Conservation (phyloP, 2,113 vertebrate species). For the Microcebus murinus region DNA sequence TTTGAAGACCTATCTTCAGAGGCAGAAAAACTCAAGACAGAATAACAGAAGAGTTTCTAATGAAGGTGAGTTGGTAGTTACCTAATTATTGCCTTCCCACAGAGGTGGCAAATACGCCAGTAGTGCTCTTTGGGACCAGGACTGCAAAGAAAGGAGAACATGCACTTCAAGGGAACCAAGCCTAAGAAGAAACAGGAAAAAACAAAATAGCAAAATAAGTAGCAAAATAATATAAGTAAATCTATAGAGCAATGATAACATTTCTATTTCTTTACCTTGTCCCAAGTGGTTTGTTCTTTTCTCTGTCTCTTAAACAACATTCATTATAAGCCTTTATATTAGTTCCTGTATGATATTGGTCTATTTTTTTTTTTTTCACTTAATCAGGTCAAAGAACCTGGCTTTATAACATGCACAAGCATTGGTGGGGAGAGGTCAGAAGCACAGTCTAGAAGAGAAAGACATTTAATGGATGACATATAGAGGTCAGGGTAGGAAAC, state of each 20-base stretch:
- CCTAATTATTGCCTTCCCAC: constrained; percentile 55
- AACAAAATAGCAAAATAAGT: neutral
- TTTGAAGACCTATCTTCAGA: constrained; percentile 59
- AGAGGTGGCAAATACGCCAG: constrained; percentile 25
- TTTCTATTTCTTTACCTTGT: neutral
- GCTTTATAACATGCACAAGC: neutral
- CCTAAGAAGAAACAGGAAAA: constrained; percentile 4
- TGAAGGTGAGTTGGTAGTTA: constrained; percentile 44
- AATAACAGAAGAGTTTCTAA: constrained; percentile 65
- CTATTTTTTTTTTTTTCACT: neutral
- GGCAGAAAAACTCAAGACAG: constrained; percentile 42
- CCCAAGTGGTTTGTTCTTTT: neutral
- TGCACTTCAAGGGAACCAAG: neutral
- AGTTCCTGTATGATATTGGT: neutral
- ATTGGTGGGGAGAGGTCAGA: neutral
- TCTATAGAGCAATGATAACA: neutral
- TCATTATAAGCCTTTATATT: neutral
- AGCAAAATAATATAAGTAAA: neutral
- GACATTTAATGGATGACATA: neutral
- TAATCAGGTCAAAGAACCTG: neutral
- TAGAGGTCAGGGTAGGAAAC: neutral
- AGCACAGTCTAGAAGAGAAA: neutral
- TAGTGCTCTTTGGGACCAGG: neutral
- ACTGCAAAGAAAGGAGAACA: neutral
- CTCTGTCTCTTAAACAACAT: neutral